Evolutionary conservation across 1,140 invertebrate genomes (phyloP).

Genomic region (Macrocentrus cingulum): DNA sequence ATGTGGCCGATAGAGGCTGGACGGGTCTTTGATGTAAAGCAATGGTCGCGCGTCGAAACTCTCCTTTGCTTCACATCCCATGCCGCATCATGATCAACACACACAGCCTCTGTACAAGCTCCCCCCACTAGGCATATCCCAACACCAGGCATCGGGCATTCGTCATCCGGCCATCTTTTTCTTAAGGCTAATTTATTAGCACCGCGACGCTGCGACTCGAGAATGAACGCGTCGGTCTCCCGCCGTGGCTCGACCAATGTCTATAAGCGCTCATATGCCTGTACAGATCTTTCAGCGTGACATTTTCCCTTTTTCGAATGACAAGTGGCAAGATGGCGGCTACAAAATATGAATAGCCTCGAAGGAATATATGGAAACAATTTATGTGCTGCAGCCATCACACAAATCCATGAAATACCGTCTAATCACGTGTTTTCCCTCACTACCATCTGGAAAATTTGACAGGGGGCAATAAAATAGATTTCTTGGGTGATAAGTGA

Average conservation of each 20-base stretch:
- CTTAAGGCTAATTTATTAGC: constrained; percentile 55
- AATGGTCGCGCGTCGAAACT: too few relatives aligned
- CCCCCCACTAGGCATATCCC: too few relatives aligned
- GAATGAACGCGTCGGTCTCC: constrained; percentile 26
- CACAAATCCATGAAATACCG: too few relatives aligned
- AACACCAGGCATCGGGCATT: constrained; percentile 50
- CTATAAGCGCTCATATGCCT: constrained; percentile 13
- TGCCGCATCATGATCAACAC: constrained; percentile 13
- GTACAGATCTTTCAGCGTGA: constrained; percentile 20
- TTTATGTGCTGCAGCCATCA: background rate
- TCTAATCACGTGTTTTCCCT: too few relatives aligned
- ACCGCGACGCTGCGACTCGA: constrained; percentile 35
- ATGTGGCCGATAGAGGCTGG: too few relatives aligned
- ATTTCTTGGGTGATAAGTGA: too few relatives aligned
- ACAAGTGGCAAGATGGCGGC: constrained; percentile 12
- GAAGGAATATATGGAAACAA: constrained; percentile 3
- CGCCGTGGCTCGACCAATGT: constrained; percentile 20
- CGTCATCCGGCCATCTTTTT: constrained; percentile 54
- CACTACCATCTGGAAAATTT: too few relatives aligned
- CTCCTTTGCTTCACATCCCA: too few relatives aligned
- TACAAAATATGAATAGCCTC: background rate
- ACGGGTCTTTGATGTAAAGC: too few relatives aligned
- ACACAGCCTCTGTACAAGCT: too few relatives aligned
- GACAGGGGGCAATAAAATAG: too few relatives aligned
- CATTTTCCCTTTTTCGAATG: constrained; percentile 15